Evolutionary conservation across 2,797 vertebrate species (phyloP).

Genomic region (Darevskia nairensis): DNA sequence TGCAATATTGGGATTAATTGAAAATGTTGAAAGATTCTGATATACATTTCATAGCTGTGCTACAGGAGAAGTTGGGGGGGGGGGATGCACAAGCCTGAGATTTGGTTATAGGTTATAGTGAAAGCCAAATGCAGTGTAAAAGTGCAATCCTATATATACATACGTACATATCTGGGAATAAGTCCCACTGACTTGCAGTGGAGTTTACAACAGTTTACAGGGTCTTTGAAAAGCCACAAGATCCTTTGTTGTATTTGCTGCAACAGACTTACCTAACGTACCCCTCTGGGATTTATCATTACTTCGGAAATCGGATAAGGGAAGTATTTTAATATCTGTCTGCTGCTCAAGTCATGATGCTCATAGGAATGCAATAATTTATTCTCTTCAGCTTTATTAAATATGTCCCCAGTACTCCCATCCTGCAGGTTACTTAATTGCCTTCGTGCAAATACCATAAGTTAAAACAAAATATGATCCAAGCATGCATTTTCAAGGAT

Average conservation of each 20-base stretch:
- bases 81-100: not conserved
- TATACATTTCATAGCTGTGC: not conserved
- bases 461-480: not conserved
- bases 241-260: not conserved
- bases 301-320: conserved; percentile 50
- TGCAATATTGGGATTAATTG: not conserved
- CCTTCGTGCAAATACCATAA: conserved; percentile 29
- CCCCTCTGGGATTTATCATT: conserved; percentile 13
- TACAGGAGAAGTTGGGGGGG: not conserved
- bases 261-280: not conserved
- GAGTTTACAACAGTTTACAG: not conserved
- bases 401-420: conserved; percentile 41
- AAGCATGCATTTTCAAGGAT: conserved; percentile 30
- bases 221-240: not conserved
- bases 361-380: conserved; percentile 47
- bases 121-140: not conserved
- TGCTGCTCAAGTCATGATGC: conserved; percentile 38
- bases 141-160: too few relatives aligned
- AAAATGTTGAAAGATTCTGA: not conserved
- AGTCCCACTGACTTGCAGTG: not conserved
- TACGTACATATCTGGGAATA: not conserved
- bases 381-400: conserved; percentile 58
- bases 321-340: conserved; percentile 47
- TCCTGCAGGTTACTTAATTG: conserved; percentile 50
- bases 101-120: not conserved